Evolutionary conservation across 2,113 vertebrate genomes (phyloP).

Genomic region (Grammomys dolichurus): DNA sequence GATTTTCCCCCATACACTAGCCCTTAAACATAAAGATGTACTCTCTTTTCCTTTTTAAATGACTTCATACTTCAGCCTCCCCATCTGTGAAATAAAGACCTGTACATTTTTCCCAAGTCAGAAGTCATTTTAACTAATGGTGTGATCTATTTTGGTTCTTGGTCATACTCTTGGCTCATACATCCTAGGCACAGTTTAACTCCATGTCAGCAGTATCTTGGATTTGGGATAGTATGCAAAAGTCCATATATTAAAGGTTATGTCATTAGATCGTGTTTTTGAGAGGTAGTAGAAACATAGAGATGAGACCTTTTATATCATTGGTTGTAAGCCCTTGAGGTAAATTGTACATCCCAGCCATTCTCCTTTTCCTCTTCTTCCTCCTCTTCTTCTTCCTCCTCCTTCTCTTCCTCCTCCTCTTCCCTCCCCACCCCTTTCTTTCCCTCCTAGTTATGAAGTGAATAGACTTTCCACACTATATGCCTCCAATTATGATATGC

Average conservation of each 20-base stretch:
- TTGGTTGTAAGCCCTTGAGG: neutral
- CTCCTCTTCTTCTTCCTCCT: no score
- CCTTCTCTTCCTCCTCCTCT: no score
- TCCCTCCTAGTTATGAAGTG: neutral
- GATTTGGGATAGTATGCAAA: neutral
- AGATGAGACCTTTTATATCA: neutral
- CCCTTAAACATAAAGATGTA: neutral
- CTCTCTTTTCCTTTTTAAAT: neutral
- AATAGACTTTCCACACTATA: neutral
- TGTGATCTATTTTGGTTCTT: neutral
- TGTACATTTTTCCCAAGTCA: neutral
- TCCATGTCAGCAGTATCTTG: neutral
- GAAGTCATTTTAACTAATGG: neutral
- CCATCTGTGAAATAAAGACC: constrained; percentile 8
- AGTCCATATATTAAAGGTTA: neutral
- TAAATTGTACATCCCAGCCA: neutral
- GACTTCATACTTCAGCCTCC: neutral
- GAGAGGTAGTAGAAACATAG: neutral
- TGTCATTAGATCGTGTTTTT: neutral
- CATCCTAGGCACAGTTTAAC: neutral
- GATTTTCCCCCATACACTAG: neutral
- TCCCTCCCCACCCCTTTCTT: no score
- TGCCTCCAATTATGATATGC: no score
- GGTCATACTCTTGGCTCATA: neutral
- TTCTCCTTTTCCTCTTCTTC: neutral